phyloP scores from a whole-genome alignment of 2,113 vertebrate species.

The Heloderma charlesbogerti region DNA sequence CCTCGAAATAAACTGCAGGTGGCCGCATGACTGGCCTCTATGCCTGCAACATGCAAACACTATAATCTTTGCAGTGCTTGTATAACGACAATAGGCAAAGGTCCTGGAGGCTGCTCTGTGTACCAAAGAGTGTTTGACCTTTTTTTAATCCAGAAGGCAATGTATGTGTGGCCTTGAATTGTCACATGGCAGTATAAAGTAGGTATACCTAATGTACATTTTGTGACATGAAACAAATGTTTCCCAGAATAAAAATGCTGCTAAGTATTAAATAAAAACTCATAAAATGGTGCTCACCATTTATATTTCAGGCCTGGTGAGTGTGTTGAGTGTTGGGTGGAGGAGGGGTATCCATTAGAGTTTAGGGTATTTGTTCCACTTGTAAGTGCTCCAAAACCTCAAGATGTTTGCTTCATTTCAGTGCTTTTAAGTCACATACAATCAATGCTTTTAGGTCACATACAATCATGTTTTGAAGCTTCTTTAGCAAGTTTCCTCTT shows the following conservation, averaged over 20 bases:
- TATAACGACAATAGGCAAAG: constrained; percentile 1
- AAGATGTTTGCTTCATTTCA: background rate
- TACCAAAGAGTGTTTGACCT: background rate
- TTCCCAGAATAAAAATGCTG: background rate
- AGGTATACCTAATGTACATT: background rate
- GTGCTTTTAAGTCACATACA: background rate
- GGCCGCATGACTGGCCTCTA: background rate
- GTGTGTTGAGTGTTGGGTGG: background rate
- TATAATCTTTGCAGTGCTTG: constrained; percentile 1
- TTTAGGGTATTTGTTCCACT: background rate
- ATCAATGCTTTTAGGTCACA: background rate
- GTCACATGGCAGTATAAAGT: background rate
- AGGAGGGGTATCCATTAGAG: background rate
- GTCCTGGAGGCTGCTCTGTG: background rate
- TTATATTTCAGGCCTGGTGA: background rate
- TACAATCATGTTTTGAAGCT: background rate
- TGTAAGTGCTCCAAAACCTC: background rate
- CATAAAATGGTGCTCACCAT: background rate
- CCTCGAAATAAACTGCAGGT: background rate
- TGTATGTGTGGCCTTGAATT: constrained; percentile 1
- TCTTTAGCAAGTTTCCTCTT: too few species aligned
- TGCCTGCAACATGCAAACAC: background rate
- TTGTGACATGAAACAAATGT: background rate
- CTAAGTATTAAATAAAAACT: background rate
- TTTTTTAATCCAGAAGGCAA: background rate